A percentile compares a stretch with the other conserved stretches of the same genome.
These are phyloP conservation scores for Schizopygopsis malacanthus DNA, from an alignment of 2,797 vertebrate species.

Conservation along the genomic window DNA sequence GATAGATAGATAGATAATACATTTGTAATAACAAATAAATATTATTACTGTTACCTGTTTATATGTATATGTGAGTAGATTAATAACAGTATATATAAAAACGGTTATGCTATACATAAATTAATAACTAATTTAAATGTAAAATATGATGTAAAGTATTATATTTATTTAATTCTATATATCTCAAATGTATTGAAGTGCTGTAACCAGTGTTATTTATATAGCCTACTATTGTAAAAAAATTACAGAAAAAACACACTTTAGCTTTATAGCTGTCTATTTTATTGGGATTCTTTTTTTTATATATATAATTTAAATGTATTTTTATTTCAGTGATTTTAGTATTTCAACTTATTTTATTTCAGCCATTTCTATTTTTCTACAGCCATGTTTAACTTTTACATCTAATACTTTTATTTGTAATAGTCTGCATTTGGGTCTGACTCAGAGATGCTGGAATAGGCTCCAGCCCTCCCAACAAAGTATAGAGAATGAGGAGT, in stretches of 20 bases:
- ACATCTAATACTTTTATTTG: not conserved
- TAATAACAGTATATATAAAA: not conserved
- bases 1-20: not conserved
- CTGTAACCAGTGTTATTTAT: not conserved
- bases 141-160: not conserved
- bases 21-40: not conserved
- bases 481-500: not conserved
- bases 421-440: too few species aligned
- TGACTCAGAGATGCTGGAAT: not conserved
- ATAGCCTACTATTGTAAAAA: too few species aligned
- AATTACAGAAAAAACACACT: too few species aligned
- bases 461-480: not conserved
- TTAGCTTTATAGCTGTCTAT: not conserved
- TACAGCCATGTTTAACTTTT: not conserved
- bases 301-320: too few species aligned
- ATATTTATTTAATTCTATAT: too few species aligned
- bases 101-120: not conserved
- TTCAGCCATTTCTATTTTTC: not conserved
- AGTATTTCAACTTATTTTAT: not conserved
- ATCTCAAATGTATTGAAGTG: not conserved
- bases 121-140: not conserved
- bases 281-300: not conserved
- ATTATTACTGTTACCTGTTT: not conserved
- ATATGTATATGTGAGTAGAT: not conserved
- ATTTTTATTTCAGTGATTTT: not conserved